Evolutionary conservation across 2,888 invertebrate genomes (phyloP).

Genomic region (Oasisia sp.): DNA sequence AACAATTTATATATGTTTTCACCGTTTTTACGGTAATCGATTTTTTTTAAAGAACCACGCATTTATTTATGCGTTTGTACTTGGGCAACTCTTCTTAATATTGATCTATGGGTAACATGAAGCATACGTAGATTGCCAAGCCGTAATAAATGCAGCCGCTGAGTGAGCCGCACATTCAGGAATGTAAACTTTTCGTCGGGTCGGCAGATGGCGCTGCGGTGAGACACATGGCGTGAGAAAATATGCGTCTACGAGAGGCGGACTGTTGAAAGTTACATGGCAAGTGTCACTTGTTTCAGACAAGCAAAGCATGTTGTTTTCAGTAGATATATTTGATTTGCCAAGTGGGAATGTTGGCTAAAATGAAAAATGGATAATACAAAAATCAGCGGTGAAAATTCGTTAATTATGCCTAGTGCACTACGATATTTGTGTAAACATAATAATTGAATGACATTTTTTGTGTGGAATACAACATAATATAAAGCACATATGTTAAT

Average conservation of each 20-base stretch:
- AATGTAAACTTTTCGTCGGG: not conserved
- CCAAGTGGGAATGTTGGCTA: not conserved
- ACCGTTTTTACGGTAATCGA: not conserved
- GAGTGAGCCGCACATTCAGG: not conserved
- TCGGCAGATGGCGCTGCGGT: not conserved
- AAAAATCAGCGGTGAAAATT: not conserved
- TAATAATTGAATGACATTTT: no score
- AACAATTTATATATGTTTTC: not conserved
- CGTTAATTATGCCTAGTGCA: not conserved
- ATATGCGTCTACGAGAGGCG: not conserved
- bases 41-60: not conserved
- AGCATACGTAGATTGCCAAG: not conserved
- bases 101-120: not conserved
- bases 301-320: not conserved
- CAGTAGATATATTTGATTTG: not conserved
- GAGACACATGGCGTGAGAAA: not conserved
- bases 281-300: not conserved
- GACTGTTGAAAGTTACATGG: not conserved
- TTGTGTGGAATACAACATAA: no score
- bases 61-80: not conserved
- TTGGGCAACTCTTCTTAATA: not conserved
- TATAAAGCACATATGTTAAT: no score
- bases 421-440: not conserved
- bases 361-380: not conserved
- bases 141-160: not conserved